phyloP scores from a whole-genome alignment of 2,888 invertebrate species.

The Latheticus oryzae region DNA sequence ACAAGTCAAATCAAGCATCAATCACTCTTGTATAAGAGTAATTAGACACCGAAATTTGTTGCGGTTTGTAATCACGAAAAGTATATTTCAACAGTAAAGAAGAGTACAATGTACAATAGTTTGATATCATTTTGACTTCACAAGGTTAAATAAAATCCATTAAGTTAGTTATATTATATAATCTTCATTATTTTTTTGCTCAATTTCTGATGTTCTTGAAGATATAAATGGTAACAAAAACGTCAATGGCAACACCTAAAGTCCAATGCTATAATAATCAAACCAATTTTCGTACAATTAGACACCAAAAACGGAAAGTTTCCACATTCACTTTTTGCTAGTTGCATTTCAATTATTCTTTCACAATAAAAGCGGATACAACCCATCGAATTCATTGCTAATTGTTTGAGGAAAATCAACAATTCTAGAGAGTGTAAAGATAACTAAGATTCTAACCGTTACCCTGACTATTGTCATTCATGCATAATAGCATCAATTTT shows the following conservation, averaged over 20 bases:
- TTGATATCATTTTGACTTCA: too few species aligned
- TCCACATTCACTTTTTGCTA: constrained; percentile 31
- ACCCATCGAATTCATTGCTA: constrained; percentile 19
- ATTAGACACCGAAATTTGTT: too few species aligned
- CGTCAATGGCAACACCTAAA: constrained; percentile 5
- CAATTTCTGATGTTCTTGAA: constrained; percentile 5
- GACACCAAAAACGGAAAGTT: constrained; percentile 27
- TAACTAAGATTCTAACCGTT: constrained; percentile 15
- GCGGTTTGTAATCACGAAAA: too few species aligned
- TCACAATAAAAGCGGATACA: constrained; percentile 17
- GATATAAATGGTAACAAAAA: constrained; percentile 1
- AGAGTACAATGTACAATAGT: too few species aligned
- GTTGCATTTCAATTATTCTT: constrained; percentile 30
- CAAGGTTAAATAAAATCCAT: constrained; percentile 10
- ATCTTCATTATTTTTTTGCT: constrained; percentile 14
- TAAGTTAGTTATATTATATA: constrained; percentile 15
- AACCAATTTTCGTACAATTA: constrained; percentile 3
- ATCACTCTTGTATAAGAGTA: too few species aligned
- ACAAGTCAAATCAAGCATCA: too few species aligned
- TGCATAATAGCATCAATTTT: constrained; percentile 16
- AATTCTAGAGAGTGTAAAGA: constrained; percentile 17
- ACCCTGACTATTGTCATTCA: constrained; percentile 29
- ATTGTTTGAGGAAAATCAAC: constrained; percentile 16
- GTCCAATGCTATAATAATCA: constrained; percentile 27
- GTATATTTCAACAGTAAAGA: too few species aligned